Evolutionary conservation across 1,140 invertebrate genomes (phyloP), one percentile per base, ranked within the genome.

Genomic region (Drosophila setifemur): DNA sequence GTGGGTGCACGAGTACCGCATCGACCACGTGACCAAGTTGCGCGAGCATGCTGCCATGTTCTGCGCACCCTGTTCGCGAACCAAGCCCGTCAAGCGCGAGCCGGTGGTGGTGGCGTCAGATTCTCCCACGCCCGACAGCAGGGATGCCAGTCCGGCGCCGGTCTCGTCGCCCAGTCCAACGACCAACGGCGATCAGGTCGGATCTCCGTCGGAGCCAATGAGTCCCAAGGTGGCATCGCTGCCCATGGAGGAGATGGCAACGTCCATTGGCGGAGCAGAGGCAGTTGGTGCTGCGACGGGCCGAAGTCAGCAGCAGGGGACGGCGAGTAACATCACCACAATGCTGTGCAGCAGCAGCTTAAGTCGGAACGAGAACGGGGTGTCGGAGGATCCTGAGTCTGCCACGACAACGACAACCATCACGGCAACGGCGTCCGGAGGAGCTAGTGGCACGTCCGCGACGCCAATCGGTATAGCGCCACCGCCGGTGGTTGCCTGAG

Each of bases 401-500:
- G 19, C 33, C 7, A 40, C 64, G 12, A 29, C 42, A 48, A 55
- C 50, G 14, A 21, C 52, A 5, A 37, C 44, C 5, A 11, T 55
- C 5, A 42, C 64, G 47, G 35, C 52, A 19, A 35, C 49, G 1
- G 23, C 58, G 14, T 16, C 33, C 4, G 21, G 58, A 16, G 9
- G 69, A 28, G 4, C 73, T 23, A 5, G 33, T 19, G 16, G 73
- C 39, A 47, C 69, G 44, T 40, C 60, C 28, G 14, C 78, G 29
- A 57, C 69, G 44, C 42, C 57, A 21, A 78, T 74, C 35, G 81
- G 82, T 35, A 86, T 86, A 86, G 67, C 86, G 25, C 78, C 83
- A 47, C 88, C 88, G 19, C 88, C 88, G 33, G 88, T 89, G 60
- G 87, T 89, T 89, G 88, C 88, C 87, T 89, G 88, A 89, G 88